These are phyloP conservation scores for Aleiodes alternator DNA, from an alignment of 2,888 invertebrate genomes.

Conservation along the genomic window DNA sequence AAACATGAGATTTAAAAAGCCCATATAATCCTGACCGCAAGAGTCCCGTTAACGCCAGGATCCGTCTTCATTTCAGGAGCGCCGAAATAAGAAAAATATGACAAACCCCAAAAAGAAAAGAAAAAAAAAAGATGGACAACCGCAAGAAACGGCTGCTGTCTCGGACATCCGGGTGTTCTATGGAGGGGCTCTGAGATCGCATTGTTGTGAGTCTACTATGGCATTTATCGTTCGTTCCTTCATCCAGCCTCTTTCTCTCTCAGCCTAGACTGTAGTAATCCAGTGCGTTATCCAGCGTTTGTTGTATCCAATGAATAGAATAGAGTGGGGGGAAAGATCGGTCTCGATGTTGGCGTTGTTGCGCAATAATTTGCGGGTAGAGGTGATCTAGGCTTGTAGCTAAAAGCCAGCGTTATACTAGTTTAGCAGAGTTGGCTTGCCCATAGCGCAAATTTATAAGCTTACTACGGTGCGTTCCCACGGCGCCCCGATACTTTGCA, in stretches of 20 bases:
- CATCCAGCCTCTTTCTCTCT: constrained; percentile 46
- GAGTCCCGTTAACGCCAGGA: background rate
- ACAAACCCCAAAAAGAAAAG: constrained; percentile 3
- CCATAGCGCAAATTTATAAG: constrained; percentile 67
- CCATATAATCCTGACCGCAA: background rate
- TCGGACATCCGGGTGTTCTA: constrained; percentile 68
- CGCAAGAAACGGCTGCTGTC: constrained; percentile 44
- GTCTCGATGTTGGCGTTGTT: constrained; percentile 7
- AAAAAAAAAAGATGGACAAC: constrained; percentile 14
- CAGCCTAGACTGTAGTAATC: constrained; percentile 59
- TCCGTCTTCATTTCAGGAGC: background rate
- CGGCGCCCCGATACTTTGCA: constrained; percentile 60
- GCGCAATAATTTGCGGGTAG: constrained; percentile 25
- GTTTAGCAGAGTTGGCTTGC: constrained; percentile 26
- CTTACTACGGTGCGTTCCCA: constrained; percentile 71
- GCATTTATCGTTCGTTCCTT: constrained; percentile 58
- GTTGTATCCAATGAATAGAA: background rate
- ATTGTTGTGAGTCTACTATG: constrained; percentile 47
- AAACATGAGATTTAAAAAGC: background rate
- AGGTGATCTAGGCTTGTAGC: constrained; percentile 49
- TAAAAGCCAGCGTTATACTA: constrained; percentile 34
- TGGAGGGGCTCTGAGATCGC: constrained; percentile 51
- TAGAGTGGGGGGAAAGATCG: constrained; percentile 36
- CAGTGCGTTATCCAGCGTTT: constrained; percentile 61
- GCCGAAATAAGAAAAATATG: background rate